These are phyloP conservation scores for Ispidina picta DNA, from an alignment of 2,797 vertebrate species.

Conservation along the genomic window DNA sequence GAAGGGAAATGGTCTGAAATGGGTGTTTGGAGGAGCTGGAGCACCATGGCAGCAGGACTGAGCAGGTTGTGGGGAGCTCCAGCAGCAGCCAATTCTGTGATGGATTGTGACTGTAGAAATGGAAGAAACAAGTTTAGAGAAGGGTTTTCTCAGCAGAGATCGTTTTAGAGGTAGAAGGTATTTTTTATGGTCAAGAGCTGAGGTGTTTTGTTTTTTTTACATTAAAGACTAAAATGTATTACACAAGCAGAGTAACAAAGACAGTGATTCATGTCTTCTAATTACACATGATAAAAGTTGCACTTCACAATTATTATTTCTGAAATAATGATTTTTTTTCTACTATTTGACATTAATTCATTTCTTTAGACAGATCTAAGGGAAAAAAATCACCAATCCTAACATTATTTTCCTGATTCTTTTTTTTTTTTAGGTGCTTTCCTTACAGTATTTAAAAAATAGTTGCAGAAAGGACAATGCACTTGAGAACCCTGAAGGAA, in stretches of 20 bases:
- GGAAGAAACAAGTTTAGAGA: not conserved
- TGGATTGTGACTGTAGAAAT: not conserved
- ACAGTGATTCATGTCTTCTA: not conserved
- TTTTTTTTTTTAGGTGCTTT: not conserved
- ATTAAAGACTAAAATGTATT: not conserved
- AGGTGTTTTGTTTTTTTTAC: not conserved
- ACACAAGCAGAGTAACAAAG: not conserved
- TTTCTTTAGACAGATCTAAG: not conserved
- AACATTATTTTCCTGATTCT: not conserved
- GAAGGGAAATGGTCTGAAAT: not conserved
- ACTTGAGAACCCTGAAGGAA: not conserved
- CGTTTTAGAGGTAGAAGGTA: not conserved
- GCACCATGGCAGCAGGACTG: not conserved
- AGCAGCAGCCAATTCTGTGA: not conserved
- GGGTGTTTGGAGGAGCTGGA: not conserved
- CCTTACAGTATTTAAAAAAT: not conserved
- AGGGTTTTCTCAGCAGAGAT: not conserved
- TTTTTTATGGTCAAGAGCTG: not conserved
- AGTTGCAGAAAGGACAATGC: not conserved
- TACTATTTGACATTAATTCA: not conserved
- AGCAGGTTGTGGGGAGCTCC: not conserved
- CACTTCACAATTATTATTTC: not conserved
- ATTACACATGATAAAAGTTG: not conserved
- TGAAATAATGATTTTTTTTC: not conserved
- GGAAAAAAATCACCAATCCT: not conserved